These are phyloP conservation scores for Pomacea canaliculata DNA, from an alignment of 2,888 invertebrate genomes.

Conservation along the genomic window DNA sequence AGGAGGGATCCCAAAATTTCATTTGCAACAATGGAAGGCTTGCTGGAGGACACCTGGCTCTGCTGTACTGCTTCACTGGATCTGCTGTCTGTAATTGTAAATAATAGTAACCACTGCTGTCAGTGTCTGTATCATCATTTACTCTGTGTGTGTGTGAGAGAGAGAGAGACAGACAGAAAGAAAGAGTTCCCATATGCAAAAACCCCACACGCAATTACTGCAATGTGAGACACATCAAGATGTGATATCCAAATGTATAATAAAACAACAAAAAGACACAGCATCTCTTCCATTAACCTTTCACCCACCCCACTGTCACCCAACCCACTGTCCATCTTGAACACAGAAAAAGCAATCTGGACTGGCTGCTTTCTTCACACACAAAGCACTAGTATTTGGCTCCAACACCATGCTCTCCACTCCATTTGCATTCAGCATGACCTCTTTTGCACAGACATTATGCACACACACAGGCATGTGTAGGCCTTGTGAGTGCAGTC, in stretches of 20 bases:
- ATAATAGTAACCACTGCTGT: background rate
- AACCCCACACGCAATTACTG: background rate
- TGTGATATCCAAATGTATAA: background rate
- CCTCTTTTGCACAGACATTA: no score
- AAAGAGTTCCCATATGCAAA: background rate
- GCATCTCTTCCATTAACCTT: no score
- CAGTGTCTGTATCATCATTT: background rate
- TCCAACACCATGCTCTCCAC: no score
- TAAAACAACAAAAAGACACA: background rate
- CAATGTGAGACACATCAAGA: background rate
- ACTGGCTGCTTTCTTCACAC: no score
- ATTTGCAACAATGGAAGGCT: slow-evolving; percentile 81
- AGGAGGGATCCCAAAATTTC: slow-evolving; percentile 81
- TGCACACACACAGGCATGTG: no score
- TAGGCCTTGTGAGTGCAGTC: no score
- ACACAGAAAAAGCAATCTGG: no score
- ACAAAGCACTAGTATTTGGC: no score
- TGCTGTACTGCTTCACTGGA: slow-evolving; percentile 83
- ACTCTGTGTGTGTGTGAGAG: background rate
- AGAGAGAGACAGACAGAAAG: slow-evolving; percentile 3
- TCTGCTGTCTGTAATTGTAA: slow-evolving; percentile 10
- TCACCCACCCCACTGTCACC: no score
- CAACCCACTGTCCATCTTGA: no score
- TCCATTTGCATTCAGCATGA: no score
- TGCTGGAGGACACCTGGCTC: slow-evolving; percentile 94